phyloP scores from a whole-genome alignment of 2,888 invertebrate genomes.

The Emmelina monodactyla region DNA sequence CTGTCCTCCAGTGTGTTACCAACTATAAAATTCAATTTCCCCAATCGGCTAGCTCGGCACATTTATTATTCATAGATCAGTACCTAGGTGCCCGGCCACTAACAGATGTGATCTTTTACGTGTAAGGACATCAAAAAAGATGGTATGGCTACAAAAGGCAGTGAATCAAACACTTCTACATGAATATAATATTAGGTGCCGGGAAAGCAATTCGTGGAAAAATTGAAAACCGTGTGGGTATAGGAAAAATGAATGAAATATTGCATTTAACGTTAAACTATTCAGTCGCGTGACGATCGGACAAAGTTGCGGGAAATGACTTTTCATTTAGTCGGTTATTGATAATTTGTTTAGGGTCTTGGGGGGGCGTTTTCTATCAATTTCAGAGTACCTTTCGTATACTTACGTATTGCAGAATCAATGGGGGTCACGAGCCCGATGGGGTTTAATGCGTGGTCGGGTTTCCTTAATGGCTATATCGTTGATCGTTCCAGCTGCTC shows the following conservation, averaged over 20 bases:
- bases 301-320: conserved; percentile 26
- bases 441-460: conserved; percentile 34
- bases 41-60: conserved; percentile 60
- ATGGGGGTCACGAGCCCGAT: conserved; percentile 35
- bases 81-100: conserved; percentile 58
- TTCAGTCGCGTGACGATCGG: conserved; percentile 35
- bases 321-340: conserved; percentile 28
- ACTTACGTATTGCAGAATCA: conserved; percentile 20
- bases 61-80: conserved; percentile 65
- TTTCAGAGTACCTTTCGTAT: conserved; percentile 28
- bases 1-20: conserved; percentile 62
- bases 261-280: conserved; percentile 25
- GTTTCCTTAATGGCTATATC: conserved; percentile 44
- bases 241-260: conserved; percentile 22
- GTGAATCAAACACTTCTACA: conserved; percentile 39
- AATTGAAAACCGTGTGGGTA: conserved; percentile 22
- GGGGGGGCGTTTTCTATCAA: conserved; percentile 30
- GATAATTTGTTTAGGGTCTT: conserved; percentile 28
- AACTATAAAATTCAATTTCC: conserved; percentile 68
- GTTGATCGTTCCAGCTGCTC: conserved; percentile 25
- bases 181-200: conserved; percentile 45
- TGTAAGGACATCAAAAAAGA: conserved; percentile 58
- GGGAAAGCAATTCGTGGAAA: conserved; percentile 33
- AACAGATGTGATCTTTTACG: conserved; percentile 65
- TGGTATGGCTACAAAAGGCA: conserved; percentile 41